phyloP scores from a whole-genome alignment of 2,888 invertebrate species.

The Drosophila rellima region DNA sequence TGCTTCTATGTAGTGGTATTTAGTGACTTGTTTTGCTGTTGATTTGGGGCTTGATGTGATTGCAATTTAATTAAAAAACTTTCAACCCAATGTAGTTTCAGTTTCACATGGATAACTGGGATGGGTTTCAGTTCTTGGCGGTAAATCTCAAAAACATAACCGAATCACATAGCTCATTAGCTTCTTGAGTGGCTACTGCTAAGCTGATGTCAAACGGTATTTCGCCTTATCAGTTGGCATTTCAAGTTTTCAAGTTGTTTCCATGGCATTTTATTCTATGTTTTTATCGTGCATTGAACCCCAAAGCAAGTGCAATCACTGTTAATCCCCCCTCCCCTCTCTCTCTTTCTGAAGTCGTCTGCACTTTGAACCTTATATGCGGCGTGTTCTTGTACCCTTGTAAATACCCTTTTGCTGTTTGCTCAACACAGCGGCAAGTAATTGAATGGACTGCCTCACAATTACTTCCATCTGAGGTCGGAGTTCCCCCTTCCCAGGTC shows the following conservation, averaged over 20 bases:
- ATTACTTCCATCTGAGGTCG: conserved; percentile 31
- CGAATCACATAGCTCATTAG: conserved; percentile 46
- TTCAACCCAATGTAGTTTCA: conserved; percentile 28
- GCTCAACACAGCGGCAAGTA: conserved; percentile 36
- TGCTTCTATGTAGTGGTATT: conserved; percentile 2
- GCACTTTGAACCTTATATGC: conserved; percentile 68
- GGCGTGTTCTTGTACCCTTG: conserved; percentile 28
- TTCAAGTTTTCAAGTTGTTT: conserved; percentile 44
- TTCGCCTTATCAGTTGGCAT: conserved; percentile 48
- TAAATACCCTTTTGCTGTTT: conserved; percentile 67
- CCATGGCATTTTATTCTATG: conserved; percentile 10
- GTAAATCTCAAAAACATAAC: not conserved
- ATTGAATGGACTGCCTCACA: conserved; percentile 56
- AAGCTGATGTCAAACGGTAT: conserved; percentile 14
- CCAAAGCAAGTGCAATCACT: conserved; percentile 56
- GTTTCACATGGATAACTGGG: conserved; percentile 36
- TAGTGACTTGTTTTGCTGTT: conserved; percentile 26
- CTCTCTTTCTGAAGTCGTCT: conserved; percentile 5
- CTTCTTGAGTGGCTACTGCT: conserved; percentile 13
- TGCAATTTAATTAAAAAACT: conserved; percentile 64
- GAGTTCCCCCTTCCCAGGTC: conserved; percentile 1
- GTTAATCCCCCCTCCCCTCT: conserved; percentile 21
- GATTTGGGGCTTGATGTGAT: conserved; percentile 32
- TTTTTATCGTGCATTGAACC: conserved; percentile 72
- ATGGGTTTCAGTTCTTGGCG: not conserved